Evolutionary conservation across 2,113 vertebrate genomes (phyloP).

Genomic region (Ranitomeya imitator): DNA sequence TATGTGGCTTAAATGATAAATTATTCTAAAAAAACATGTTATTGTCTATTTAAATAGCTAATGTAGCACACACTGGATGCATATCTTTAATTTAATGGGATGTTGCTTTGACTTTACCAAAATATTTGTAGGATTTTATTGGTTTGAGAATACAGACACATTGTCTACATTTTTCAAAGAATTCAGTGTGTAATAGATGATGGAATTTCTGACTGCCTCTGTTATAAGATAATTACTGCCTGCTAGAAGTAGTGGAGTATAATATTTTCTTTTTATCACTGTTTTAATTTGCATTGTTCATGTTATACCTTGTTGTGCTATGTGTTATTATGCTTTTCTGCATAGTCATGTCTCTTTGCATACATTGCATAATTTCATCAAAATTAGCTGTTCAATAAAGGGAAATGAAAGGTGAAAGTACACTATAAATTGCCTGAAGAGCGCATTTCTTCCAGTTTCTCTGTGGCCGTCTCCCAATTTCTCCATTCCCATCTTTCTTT

Average conservation of each 20-base stretch:
- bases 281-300: not conserved
- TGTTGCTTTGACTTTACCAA: not conserved
- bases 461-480: not conserved
- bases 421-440: not conserved
- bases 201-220: not conserved
- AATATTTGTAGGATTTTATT: not conserved
- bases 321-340: conserved; percentile 8
- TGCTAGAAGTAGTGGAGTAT: not conserved
- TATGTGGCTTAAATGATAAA: no score
- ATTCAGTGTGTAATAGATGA: not conserved
- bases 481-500: conserved; percentile 20
- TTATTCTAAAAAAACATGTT: no score
- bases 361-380: not conserved
- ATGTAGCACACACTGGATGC: not conserved
- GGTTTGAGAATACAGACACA: not conserved
- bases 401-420: not conserved
- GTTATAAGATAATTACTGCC: not conserved
- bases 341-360: not conserved
- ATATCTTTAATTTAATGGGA: not conserved
- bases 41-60: no score
- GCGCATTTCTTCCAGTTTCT: not conserved
- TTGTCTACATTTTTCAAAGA: not conserved
- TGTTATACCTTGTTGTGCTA: conserved; percentile 2
- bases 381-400: not conserved
- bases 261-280: not conserved